phyloP scores from a whole-genome alignment of 1,140 invertebrate genomes.

The Papilio polytes region DNA sequence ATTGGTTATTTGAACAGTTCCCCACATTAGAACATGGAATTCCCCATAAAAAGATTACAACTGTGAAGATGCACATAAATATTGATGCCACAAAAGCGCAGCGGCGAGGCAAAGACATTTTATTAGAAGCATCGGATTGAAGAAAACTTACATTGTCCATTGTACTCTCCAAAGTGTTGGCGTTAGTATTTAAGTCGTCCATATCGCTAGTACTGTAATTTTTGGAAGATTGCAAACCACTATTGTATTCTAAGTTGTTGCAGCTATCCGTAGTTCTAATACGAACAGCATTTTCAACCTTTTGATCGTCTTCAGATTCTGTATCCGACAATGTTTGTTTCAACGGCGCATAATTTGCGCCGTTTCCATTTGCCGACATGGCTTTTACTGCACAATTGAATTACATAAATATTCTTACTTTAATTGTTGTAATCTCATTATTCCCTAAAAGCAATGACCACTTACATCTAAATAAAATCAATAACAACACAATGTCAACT shows the following conservation, averaged over 20 bases:
- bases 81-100: constrained; percentile 88
- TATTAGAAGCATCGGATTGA: constrained; percentile 78
- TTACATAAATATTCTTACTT: constrained; percentile 27
- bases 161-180: constrained; percentile 82
- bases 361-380: constrained; percentile 79
- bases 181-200: constrained; percentile 80
- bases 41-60: constrained; percentile 90
- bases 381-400: constrained; percentile 45
- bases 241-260: constrained; percentile 85
- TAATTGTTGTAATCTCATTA: constrained; percentile 31
- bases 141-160: constrained; percentile 84
- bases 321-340: constrained; percentile 90
- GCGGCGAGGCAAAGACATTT: constrained; percentile 87
- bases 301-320: constrained; percentile 88
- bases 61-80: constrained; percentile 87
- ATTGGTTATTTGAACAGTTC: constrained; percentile 84
- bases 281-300: constrained; percentile 67
- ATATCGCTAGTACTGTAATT: constrained; percentile 78
- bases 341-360: constrained; percentile 88
- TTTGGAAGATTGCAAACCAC: constrained; percentile 73
- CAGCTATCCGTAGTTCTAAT: constrained; percentile 69
- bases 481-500: constrained; percentile 31
- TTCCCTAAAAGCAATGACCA: background rate
- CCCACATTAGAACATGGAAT: constrained; percentile 88
- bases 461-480: constrained; percentile 38